Evolutionary conservation across 2,797 vertebrate species (phyloP).

Genomic region (Emydoidea blandingii): DNA sequence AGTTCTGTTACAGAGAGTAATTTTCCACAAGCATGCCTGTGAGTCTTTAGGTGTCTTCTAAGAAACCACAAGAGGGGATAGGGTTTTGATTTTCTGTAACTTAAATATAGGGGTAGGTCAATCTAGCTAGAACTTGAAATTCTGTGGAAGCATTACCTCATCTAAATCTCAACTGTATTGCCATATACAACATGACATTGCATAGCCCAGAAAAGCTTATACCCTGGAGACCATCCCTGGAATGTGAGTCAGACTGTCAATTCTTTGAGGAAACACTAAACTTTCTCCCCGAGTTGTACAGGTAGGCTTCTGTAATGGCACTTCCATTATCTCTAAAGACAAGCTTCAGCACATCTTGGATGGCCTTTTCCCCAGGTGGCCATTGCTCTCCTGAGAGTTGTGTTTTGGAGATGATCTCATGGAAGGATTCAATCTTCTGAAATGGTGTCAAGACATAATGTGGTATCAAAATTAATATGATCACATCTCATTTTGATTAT

Average conservation of each 20-base stretch:
- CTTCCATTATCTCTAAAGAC: neutral
- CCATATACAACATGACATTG: neutral
- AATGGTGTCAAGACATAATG: neutral
- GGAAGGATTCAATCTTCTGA: neutral
- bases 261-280: conserved; percentile 21
- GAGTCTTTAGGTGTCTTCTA: neutral
- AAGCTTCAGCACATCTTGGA: neutral
- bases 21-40: conserved; percentile 48
- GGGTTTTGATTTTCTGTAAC: conserved; percentile 46
- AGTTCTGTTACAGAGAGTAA: neutral
- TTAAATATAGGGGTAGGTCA: conserved; percentile 65
- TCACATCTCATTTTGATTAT: neutral
- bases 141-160: conserved; percentile 58
- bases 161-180: conserved; percentile 46
- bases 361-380: neutral
- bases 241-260: conserved; percentile 21
- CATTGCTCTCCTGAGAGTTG: neutral
- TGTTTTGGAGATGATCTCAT: neutral
- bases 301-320: neutral
- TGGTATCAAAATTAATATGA: neutral
- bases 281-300: neutral
- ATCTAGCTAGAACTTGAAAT: conserved; percentile 47
- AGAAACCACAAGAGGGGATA: neutral
- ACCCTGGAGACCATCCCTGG: neutral
- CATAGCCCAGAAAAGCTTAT: conserved; percentile 41